Base-by-base conservation (phyloP, 30 jellyfish, hydroid and myxozoan genomes). In the Aurelia coerulea region DNA sequence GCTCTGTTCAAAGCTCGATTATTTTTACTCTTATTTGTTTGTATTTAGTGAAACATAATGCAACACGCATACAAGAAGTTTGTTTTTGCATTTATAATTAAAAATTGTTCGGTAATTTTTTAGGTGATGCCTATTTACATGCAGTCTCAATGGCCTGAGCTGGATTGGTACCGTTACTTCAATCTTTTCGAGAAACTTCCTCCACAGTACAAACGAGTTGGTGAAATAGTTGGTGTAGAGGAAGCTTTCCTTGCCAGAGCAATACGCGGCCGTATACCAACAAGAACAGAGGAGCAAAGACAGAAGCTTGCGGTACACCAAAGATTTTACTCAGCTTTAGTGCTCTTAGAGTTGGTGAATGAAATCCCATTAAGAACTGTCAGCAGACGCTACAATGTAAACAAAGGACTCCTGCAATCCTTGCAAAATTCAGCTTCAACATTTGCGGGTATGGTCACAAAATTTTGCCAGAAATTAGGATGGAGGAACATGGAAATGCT, bases 361-460 rank as follows among this genome's bases (percentile, higher is more conserved):
- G 99, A 95, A 81, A 96, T 95, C 34, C 88, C 99, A 3, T 66
- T 95, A 58, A 62, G 88, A 29, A 81, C 88, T 8, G 97, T 95
- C 5, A 84, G 99, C 85, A 71, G 92, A 19, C 90, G 96, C 7
- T 95, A 89, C 67, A 85, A 89, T 53, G 88, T 95, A 62, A 90
- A 78, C 80, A 85, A 92, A 64, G 99, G 99, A 15, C 91, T 95
- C 53, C 77, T 95, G 76, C 99, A 95, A 72, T 84, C 97, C 18
- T 64, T 95, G 73, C 99, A 95, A 62, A 76, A 81, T 23, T 77
- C 99, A 11, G 95, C 99, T 17, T 79, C 99, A 42, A 95, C 99
- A 49, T 95, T 84, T 68, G 98, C 98, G n/a, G 98, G 99, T 7
- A 95, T 95, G 99, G 97, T 95, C 31, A 95, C 99, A n/a, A 93